Conservation (phyloP, 2,888 invertebrate genomes). For the Endomychus coccineus region DNA sequence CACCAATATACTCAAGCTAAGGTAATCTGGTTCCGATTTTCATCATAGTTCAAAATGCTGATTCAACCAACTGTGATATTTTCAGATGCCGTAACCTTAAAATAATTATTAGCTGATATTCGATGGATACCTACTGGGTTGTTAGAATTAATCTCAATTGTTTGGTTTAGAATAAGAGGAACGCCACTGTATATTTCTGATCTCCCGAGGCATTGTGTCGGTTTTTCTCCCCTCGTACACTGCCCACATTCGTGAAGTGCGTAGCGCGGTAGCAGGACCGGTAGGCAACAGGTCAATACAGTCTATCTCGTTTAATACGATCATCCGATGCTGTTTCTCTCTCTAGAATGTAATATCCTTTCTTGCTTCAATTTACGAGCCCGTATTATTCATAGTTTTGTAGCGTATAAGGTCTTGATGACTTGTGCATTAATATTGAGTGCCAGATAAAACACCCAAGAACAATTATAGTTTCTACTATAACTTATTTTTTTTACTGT, state of each 20-base stretch:
- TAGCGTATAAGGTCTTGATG: no score
- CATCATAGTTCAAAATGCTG: no score
- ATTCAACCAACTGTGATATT: no score
- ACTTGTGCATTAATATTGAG: no score
- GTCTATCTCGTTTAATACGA: conserved; percentile 7
- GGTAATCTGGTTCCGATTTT: no score
- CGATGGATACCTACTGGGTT: neutral
- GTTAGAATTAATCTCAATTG: neutral
- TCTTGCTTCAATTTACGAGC: conserved; percentile 11
- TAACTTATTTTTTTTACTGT: no score
- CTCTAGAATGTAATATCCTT: conserved; percentile 10
- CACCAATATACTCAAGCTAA: no score
- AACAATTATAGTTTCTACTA: no score
- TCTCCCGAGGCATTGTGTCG: conserved; percentile 46
- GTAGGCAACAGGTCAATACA: conserved; percentile 53
- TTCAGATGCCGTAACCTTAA: no score
- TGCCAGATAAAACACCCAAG: no score
- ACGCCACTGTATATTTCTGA: conserved; percentile 25
- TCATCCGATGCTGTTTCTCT: conserved; percentile 9
- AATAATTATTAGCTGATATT: no score
- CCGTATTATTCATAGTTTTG: no score
- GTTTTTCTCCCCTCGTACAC: conserved; percentile 37
- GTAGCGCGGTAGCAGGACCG: conserved; percentile 51
- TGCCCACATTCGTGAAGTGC: conserved; percentile 41
- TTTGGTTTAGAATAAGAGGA: conserved; percentile 14